Evolutionary conservation across 2,797 vertebrate species (phyloP).

Genomic region (Acomys russatus): DNA sequence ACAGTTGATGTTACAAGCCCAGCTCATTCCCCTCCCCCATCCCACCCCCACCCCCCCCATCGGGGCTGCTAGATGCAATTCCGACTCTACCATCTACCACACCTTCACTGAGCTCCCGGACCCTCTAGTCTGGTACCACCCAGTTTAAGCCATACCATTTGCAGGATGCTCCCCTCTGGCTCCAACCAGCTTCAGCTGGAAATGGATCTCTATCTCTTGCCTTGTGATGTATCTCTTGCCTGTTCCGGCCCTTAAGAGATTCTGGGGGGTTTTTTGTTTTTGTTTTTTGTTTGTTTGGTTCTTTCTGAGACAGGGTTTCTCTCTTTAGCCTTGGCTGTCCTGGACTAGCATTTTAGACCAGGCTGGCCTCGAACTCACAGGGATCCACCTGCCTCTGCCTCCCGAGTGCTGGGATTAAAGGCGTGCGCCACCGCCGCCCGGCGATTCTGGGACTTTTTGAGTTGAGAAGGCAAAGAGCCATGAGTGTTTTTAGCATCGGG

Average conservation of each 20-base stretch:
- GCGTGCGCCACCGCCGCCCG: too few species aligned
- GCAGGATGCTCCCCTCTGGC: not conserved
- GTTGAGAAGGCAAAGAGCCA: not conserved
- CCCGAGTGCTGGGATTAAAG: too few species aligned
- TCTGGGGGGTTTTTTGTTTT: not conserved
- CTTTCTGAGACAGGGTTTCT: too few species aligned
- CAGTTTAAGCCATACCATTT: not conserved
- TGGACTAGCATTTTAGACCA: too few species aligned
- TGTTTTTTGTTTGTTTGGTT: too few species aligned
- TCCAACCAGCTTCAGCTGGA: not conserved
- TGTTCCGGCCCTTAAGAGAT: not conserved
- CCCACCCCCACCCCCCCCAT: not conserved
- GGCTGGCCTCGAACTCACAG: too few species aligned
- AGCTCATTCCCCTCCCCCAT: not conserved
- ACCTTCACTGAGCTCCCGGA: not conserved
- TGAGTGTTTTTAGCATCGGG: not conserved
- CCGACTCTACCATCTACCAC: not conserved
- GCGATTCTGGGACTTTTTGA: not conserved
- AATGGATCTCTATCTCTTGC: conserved; percentile 41
- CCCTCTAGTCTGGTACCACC: not conserved
- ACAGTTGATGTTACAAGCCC: conserved; percentile 49
- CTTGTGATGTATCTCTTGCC: not conserved
- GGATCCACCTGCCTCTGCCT: too few species aligned
- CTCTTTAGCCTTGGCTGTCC: too few species aligned
- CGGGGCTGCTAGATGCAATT: not conserved